A percentile compares a stretch with the other conserved stretches of the same genome.
Evolutionary conservation across 1,140 invertebrate genomes (phyloP).

Genomic region (Chionoecetes opilio): DNA sequence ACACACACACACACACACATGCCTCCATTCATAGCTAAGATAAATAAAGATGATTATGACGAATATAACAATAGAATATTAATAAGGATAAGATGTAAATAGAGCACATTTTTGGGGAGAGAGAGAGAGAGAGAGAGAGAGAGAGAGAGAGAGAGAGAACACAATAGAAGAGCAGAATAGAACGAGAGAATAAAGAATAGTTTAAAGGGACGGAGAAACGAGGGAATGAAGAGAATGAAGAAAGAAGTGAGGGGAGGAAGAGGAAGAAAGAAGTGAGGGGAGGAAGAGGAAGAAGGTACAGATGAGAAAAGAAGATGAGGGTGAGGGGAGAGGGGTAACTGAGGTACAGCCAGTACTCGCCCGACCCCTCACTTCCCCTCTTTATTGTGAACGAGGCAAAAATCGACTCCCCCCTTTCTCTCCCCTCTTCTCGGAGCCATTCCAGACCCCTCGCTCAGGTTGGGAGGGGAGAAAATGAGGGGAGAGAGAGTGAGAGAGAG

Average conservation of each 20-base stretch:
- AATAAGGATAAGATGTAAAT: not conserved
- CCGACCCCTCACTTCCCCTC: conserved; percentile 49
- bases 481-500: not conserved
- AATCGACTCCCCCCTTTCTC: conserved; percentile 38
- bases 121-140: not conserved
- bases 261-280: not conserved
- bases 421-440: conserved; percentile 46
- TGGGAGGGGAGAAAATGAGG: not conserved
- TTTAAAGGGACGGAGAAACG: not conserved
- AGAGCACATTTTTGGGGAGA: not conserved
- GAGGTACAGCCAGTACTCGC: not conserved
- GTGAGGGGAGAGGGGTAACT: conserved; percentile 5
- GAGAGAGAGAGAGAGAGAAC: not conserved
- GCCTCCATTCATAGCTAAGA: not conserved
- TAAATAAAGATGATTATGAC: not conserved
- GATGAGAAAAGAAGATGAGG: not conserved
- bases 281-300: not conserved
- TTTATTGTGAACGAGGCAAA: conserved; percentile 62
- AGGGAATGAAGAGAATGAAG: not conserved
- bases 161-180: not conserved
- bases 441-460: conserved; percentile 50
- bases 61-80: no score
- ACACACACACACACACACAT: not conserved
- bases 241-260: not conserved
- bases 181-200: not conserved